A percentile compares a stretch with the other conserved stretches of the same genome.
Conservation (phyloP, 2,888 invertebrate species). For the Meandrusa payeni region DNA sequence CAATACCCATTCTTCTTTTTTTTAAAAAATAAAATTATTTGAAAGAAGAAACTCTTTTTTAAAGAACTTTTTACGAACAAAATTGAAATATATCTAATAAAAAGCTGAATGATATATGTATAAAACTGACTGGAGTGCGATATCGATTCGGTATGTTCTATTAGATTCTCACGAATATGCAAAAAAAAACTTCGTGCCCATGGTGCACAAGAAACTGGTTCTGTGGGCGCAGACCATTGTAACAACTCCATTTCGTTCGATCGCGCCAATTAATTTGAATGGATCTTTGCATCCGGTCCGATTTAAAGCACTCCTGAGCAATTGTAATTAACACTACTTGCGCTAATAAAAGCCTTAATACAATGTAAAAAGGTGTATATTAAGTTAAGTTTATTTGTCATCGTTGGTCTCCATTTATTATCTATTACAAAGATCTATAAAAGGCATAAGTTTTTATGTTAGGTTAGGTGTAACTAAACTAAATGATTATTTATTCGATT, state of each 20-base stretch:
- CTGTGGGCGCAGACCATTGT: background rate
- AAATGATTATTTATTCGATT: background rate
- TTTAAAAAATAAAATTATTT: no score
- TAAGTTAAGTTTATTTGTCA: no score
- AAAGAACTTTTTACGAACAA: no score
- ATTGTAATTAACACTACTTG: constrained; percentile 6
- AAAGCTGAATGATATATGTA: no score
- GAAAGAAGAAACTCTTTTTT: no score
- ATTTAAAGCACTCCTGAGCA: background rate
- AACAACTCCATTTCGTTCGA: constrained; percentile 9
- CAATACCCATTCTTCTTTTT: no score
- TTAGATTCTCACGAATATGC: constrained; percentile 10
- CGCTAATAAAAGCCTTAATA: background rate
- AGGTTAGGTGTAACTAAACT: background rate
- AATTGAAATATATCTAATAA: no score
- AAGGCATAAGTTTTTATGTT: background rate
- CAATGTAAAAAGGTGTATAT: background rate
- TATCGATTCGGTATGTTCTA: background rate
- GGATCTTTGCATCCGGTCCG: constrained; percentile 12
- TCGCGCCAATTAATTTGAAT: constrained; percentile 14
- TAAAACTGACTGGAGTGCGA: no score
- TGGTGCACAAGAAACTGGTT: constrained; percentile 17
- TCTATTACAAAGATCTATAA: background rate
- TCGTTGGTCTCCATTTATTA: background rate
- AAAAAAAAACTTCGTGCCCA: constrained; percentile 2